Percentiles rank a stretch among this genome's conserved stretches.
phyloP scores from a whole-genome alignment of 2,797 vertebrate genomes.

The Orestias chungarensis region DNA sequence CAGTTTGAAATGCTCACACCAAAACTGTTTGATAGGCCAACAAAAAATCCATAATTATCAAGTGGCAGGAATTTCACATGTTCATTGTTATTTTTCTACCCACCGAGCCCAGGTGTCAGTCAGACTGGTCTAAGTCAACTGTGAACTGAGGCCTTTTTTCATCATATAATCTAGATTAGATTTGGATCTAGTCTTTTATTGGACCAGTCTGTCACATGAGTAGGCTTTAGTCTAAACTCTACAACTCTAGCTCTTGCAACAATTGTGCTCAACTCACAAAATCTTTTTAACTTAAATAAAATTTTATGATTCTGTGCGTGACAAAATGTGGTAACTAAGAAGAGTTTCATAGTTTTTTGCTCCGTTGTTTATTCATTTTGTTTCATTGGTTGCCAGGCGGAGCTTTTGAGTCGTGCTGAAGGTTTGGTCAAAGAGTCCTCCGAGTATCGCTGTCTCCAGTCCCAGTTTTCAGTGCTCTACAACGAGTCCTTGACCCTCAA shows the following conservation, averaged over 20 bases:
- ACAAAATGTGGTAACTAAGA: background rate
- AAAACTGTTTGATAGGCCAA: background rate
- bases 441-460: constrained; percentile 96
- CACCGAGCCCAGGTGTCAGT: background rate
- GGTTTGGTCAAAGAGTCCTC: constrained; percentile 91
- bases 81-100: too few species aligned
- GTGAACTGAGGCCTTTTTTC: background rate
- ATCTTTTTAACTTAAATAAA: too few species aligned
- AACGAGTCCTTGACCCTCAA: constrained; percentile 96
- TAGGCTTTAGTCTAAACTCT: background rate
- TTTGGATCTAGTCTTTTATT: background rate
- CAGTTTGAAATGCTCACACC: too few species aligned
- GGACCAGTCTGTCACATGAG: background rate
- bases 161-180: background rate
- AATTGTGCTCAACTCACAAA: background rate
- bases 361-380: background rate
- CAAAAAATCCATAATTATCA: background rate
- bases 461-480: constrained; percentile 96
- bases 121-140: background rate
- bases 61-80: background rate
- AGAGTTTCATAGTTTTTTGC: background rate
- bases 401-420: constrained; percentile 88
- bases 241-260: background rate
- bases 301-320: background rate
- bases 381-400: constrained; percentile 74